phyloP scores from a whole-genome alignment of 2,797 vertebrate genomes.

The Vultur gryphus region DNA sequence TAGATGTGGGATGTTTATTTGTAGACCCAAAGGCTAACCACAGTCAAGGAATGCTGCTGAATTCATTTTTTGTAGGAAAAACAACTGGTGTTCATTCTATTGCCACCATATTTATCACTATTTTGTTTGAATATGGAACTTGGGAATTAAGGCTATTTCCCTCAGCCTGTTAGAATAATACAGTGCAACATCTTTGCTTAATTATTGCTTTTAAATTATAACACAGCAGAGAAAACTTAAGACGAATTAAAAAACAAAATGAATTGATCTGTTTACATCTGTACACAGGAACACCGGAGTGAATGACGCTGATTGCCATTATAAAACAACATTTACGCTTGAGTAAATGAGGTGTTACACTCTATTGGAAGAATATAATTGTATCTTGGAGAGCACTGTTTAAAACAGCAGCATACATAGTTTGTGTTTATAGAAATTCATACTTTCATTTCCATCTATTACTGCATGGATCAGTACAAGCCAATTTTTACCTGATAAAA shows the following conservation, averaged over 20 bases:
- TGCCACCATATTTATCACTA: not conserved
- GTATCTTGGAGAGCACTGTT: not conserved
- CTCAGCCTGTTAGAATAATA: not conserved
- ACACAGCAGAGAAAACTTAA: not conserved
- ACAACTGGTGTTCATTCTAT: not conserved
- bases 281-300: not conserved
- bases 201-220: conserved; percentile 13
- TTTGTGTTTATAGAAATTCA: not conserved
- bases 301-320: not conserved
- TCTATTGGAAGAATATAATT: not conserved
- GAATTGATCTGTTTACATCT: conserved; percentile 19
- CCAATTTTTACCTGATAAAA: not conserved
- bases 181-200: not conserved
- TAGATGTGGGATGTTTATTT: not conserved
- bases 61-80: not conserved
- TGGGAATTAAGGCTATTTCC: not conserved
- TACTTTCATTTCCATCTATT: not conserved
- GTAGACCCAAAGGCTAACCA: not conserved
- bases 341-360: not conserved
- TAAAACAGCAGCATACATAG: not conserved
- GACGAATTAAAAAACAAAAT: not conserved
- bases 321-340: not conserved
- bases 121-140: not conserved
- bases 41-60: not conserved
- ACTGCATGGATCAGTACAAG: not conserved